Conservation (phyloP, 2,797 vertebrate genomes). For the Falco cherrug region DNA sequence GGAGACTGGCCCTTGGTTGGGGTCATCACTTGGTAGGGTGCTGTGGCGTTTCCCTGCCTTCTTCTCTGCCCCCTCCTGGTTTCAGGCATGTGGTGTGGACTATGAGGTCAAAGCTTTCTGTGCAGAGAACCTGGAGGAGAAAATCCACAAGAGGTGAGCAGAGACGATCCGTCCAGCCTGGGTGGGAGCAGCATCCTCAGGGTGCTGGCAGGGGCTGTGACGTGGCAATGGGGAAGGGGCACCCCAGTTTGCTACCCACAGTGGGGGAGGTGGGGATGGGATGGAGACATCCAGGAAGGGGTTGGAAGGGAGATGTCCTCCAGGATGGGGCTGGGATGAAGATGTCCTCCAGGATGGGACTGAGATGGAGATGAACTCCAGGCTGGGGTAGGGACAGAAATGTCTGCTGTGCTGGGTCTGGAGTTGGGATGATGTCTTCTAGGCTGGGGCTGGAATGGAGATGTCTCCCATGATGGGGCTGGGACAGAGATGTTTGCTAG, state of each 20-base stretch:
- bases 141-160: constrained; percentile 92
- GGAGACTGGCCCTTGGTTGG: neutral
- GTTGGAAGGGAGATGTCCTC: neutral
- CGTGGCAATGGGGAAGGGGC: neutral
- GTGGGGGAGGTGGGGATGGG: neutral
- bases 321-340: neutral
- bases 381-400: neutral
- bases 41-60: neutral
- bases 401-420: neutral
- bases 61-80: neutral
- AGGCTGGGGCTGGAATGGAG: neutral
- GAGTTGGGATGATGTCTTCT: neutral
- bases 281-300: neutral
- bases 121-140: constrained; percentile 90
- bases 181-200: neutral
- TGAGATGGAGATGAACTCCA: neutral
- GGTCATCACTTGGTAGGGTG: neutral
- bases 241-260: neutral
- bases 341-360: neutral
- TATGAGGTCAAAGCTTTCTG: constrained; percentile 98
- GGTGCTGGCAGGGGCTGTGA: neutral
- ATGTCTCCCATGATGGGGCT: neutral
- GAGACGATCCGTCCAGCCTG: neutral
- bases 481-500: neutral
- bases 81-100: constrained; percentile 94